Percentiles rank a stretch among this genome's conserved stretches.
Conservation (phyloP, 2,797 vertebrate species). For the Ispidina picta region DNA sequence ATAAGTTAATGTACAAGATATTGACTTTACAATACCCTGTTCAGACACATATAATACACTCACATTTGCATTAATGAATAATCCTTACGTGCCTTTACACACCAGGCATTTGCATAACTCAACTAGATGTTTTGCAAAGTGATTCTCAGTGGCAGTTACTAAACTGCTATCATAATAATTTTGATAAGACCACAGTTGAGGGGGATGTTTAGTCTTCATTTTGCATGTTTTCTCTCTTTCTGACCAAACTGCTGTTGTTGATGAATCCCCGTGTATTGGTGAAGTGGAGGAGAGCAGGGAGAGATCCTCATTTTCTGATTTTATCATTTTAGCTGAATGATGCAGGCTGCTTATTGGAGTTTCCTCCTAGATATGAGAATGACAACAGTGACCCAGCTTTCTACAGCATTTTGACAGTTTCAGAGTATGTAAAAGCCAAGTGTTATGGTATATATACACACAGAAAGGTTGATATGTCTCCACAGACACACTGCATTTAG, state of each 20-base stretch:
- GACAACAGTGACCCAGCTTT: background rate
- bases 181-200: background rate
- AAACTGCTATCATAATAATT: background rate
- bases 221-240: background rate
- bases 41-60: background rate
- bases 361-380: background rate
- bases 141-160: background rate
- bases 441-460: background rate
- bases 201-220: background rate
- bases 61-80: conserved; percentile 1
- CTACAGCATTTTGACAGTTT: background rate
- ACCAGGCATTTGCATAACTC: background rate
- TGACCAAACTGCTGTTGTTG: background rate
- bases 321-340: background rate
- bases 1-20: background rate
- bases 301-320: background rate
- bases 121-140: background rate
- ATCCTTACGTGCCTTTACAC: background rate
- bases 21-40: background rate
- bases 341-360: background rate
- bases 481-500: background rate
- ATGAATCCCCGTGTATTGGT: background rate
- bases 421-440: background rate
- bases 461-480: background rate
- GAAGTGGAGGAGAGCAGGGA: background rate